phyloP scores from a whole-genome alignment of 2,888 invertebrate genomes.

The Melanostoma mellinum region DNA sequence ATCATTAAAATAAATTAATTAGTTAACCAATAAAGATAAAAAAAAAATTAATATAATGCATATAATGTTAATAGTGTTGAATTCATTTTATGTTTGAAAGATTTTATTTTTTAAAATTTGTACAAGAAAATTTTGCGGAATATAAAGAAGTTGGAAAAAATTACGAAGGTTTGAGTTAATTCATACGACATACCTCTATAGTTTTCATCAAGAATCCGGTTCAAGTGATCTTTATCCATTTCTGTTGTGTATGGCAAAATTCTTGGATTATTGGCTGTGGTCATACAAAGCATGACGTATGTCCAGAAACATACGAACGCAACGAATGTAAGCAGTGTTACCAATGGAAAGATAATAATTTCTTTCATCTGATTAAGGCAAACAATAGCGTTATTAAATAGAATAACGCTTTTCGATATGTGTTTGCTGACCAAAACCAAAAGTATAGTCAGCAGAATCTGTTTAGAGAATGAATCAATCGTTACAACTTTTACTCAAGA shows the following conservation, averaged over 20 bases:
- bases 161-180: no score
- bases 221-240: constrained; percentile 65
- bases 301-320: constrained; percentile 93
- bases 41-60: no score
- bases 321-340: constrained; percentile 90
- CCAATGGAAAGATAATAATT: constrained; percentile 90
- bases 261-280: constrained; percentile 90
- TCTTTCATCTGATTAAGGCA: constrained; percentile 92
- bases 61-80: no score
- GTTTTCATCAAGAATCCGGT: constrained; percentile 70
- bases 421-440: constrained; percentile 90
- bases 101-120: no score
- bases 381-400: constrained; percentile 94
- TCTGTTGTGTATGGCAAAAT: constrained; percentile 74
- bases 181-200: constrained; percentile 75
- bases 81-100: no score
- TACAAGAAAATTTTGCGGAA: no score
- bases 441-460: constrained; percentile 86
- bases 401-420: constrained; percentile 89
- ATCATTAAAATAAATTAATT: no score
- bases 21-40: no score
- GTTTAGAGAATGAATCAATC: neutral
- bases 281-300: constrained; percentile 88
- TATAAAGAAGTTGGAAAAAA: no score
- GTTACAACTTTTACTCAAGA: no score